Evolutionary conservation across 1,140 invertebrate genomes (phyloP).

Genomic region (Acromyrmex echinatior): DNA sequence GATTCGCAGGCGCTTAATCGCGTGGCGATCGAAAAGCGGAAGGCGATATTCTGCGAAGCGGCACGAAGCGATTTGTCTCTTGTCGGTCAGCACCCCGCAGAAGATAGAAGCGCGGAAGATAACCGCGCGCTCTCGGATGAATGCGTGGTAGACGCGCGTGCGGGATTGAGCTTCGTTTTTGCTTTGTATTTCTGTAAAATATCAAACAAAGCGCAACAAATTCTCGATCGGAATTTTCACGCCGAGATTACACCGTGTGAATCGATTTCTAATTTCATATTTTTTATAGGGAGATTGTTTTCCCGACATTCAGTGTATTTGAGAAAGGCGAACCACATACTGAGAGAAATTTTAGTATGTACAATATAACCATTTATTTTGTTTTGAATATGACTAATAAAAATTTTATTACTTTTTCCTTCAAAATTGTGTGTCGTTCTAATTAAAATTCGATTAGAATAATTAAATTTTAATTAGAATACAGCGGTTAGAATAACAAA

Average conservation of each 20-base stretch:
- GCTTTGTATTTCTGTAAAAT: constrained; percentile 33
- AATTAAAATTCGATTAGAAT: too few species aligned
- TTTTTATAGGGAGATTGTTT: too few species aligned
- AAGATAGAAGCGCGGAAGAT: constrained; percentile 58
- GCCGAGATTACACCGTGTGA: neutral
- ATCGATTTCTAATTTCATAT: constrained; percentile 15
- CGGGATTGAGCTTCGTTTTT: neutral
- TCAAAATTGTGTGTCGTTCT: too few species aligned
- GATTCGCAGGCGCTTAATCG: constrained; percentile 51
- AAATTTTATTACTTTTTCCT: too few species aligned
- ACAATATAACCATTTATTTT: too few species aligned
- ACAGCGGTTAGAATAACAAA: too few species aligned
- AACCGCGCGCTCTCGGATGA: constrained; percentile 12
- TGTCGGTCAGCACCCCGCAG: constrained; percentile 57
- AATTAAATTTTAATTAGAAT: too few species aligned
- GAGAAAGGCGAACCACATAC: neutral
- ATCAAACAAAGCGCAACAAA: neutral
- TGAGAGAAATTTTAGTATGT: too few species aligned
- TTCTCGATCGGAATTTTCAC: neutral
- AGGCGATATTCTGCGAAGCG: constrained; percentile 54
- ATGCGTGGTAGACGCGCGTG: neutral
- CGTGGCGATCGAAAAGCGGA: constrained; percentile 52
- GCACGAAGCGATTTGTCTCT: constrained; percentile 38
- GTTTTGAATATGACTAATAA: too few species aligned
- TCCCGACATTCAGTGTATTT: neutral